Conservation (phyloP, 2,888 invertebrate species). For the Meta bourneti region DNA sequence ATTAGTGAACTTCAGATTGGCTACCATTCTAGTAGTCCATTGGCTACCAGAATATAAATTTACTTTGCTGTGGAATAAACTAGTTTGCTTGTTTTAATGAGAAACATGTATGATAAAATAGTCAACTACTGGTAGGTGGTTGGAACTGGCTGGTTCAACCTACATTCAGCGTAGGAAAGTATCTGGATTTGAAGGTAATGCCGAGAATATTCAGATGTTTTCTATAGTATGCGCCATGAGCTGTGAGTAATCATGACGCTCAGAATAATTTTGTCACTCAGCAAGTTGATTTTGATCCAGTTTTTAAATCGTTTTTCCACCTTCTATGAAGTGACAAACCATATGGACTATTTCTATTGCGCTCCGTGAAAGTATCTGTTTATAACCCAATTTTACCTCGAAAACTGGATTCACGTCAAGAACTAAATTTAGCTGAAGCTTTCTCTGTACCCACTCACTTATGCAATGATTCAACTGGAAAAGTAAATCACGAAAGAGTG, state of each 20-base stretch:
- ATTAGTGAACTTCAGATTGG: too few relatives aligned
- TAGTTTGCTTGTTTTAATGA: too few relatives aligned
- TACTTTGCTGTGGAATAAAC: too few relatives aligned
- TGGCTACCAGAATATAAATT: too few relatives aligned
- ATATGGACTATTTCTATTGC: background rate
- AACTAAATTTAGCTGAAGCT: conserved; percentile 58
- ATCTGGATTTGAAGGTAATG: background rate
- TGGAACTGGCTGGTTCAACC: background rate
- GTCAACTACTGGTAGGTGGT: too few relatives aligned
- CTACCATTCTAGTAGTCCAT: too few relatives aligned
- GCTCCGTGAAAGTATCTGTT: conserved; percentile 16
- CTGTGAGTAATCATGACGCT: background rate
- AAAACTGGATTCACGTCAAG: conserved; percentile 65
- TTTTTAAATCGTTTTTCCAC: background rate
- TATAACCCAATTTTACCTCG: conserved; percentile 50
- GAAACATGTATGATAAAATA: too few relatives aligned
- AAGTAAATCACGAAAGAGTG: conserved; percentile 27
- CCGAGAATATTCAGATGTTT: background rate
- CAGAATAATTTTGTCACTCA: background rate
- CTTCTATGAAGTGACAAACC: background rate
- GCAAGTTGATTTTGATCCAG: background rate
- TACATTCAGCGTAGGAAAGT: background rate
- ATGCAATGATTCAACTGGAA: conserved; percentile 27
- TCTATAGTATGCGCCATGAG: background rate
- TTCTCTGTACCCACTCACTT: conserved; percentile 59